Conservation (phyloP, 2,888 invertebrate species). For the Petrolisthes manimaculis region DNA sequence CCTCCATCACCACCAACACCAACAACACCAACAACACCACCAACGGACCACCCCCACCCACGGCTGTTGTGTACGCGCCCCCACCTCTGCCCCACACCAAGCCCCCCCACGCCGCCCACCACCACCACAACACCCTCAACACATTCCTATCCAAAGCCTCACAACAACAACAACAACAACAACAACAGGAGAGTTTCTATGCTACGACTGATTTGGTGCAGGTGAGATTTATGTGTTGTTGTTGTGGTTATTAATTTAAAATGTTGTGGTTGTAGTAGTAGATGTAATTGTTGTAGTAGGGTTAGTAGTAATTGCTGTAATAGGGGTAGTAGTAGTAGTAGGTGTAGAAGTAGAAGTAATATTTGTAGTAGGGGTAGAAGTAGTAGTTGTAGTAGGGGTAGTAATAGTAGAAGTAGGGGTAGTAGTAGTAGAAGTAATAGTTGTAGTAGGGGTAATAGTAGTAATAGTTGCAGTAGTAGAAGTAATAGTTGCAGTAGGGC, state of each 20-base stretch:
- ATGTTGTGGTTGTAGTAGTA: not conserved
- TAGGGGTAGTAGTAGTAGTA: too few species aligned
- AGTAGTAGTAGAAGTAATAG: too few species aligned
- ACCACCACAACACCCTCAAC: constrained; percentile 57
- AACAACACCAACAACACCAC: constrained; percentile 21
- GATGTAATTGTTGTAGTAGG: too few species aligned
- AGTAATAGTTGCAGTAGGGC: too few species aligned
- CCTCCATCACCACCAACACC: too few species aligned
- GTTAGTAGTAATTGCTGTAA: too few species aligned
- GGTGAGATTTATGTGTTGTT: constrained; percentile 47
- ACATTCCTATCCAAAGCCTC: constrained; percentile 57
- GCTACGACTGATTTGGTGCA: constrained; percentile 61
- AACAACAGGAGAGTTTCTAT: constrained; percentile 63
- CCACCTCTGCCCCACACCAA: constrained; percentile 61
- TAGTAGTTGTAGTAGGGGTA: too few species aligned
- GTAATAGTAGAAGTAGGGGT: too few species aligned
- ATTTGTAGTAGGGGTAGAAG: too few species aligned
- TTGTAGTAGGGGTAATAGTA: too few species aligned
- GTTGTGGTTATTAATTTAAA: not conserved
- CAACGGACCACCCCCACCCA: constrained; percentile 31
- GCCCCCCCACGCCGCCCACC: constrained; percentile 54
- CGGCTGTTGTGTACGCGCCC: constrained; percentile 41
- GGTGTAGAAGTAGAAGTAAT: too few species aligned
- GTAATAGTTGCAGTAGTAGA: too few species aligned
- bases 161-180: not conserved